Percentiles rank a stretch among this genome's conserved stretches.
phyloP scores from a whole-genome alignment of 2,113 vertebrate genomes.

The Mustela lutreola region DNA sequence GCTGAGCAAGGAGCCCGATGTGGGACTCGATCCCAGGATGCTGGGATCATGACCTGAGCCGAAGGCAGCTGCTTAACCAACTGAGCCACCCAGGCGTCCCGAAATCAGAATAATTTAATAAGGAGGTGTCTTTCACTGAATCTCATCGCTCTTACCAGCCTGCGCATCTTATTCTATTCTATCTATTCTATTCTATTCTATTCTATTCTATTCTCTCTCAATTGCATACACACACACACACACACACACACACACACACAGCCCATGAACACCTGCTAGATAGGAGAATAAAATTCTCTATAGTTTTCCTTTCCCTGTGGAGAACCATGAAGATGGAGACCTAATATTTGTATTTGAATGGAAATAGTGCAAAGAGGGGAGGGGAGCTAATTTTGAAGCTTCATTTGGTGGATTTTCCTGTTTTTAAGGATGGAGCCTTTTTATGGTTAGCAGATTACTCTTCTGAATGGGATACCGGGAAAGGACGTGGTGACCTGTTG shows the following conservation, averaged over 20 bases:
- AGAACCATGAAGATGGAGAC: background rate
- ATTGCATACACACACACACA: no score
- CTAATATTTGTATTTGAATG: background rate
- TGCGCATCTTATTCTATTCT: background rate
- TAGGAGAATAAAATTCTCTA: background rate
- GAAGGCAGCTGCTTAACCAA: no score
- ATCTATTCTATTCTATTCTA: background rate
- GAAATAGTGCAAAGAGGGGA: background rate
- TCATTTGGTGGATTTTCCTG: background rate
- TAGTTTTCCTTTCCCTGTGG: background rate
- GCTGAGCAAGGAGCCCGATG: no score
- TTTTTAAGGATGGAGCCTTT: background rate
- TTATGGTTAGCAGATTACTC: background rate
- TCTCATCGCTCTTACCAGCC: background rate
- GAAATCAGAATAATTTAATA: background rate
- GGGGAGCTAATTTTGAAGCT: background rate
- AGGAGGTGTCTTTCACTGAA: background rate
- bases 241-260: background rate
- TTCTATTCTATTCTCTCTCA: background rate
- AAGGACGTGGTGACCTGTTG: no score
- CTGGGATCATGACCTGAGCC: no score
- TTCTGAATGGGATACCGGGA: background rate
- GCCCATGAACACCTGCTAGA: background rate
- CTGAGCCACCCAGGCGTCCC: no score
- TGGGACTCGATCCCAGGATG: no score